Conservation (phyloP, 2,113 vertebrate species). For the Ammodytes dubius region DNA sequence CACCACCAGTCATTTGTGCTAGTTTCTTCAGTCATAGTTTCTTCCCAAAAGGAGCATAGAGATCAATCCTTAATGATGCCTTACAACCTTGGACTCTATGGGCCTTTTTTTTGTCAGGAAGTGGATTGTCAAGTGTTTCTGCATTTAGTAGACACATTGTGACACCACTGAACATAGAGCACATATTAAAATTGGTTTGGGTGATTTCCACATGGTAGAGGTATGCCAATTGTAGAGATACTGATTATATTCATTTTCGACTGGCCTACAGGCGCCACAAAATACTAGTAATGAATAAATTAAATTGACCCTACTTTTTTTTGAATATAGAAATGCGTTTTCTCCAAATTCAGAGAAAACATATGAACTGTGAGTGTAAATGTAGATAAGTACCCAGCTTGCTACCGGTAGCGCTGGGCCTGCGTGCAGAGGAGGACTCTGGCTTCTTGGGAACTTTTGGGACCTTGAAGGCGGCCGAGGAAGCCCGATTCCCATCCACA, state of each 20-base stretch:
- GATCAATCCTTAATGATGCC: not conserved
- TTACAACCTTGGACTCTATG: not conserved
- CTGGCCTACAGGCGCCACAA: not conserved
- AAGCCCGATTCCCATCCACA: slow-evolving; percentile 95
- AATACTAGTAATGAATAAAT: not conserved
- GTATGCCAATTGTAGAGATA: not conserved
- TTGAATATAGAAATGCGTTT: not conserved
- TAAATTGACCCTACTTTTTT: not conserved
- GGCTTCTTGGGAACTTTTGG: slow-evolving; percentile 93
- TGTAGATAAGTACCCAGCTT: slow-evolving; percentile 87
- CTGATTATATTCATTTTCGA: not conserved
- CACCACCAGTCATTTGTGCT: not conserved
- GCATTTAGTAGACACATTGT: not conserved
- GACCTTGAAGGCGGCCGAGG: slow-evolving; percentile 94
- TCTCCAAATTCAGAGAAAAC: not conserved
- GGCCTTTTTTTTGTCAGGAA: not conserved
- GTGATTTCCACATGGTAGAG: not conserved
- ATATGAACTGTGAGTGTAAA: slow-evolving; percentile 1
- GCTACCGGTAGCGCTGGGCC: slow-evolving; percentile 90
- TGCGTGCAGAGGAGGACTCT: slow-evolving; percentile 85
- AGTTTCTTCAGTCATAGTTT: not conserved
- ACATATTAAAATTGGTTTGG: not conserved
- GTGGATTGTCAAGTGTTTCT: not conserved
- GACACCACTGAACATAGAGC: not conserved
- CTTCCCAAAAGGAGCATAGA: not conserved